These are phyloP conservation scores for Salarias fasciatus DNA, from an alignment of 2,797 vertebrate genomes.

Conservation along the genomic window DNA sequence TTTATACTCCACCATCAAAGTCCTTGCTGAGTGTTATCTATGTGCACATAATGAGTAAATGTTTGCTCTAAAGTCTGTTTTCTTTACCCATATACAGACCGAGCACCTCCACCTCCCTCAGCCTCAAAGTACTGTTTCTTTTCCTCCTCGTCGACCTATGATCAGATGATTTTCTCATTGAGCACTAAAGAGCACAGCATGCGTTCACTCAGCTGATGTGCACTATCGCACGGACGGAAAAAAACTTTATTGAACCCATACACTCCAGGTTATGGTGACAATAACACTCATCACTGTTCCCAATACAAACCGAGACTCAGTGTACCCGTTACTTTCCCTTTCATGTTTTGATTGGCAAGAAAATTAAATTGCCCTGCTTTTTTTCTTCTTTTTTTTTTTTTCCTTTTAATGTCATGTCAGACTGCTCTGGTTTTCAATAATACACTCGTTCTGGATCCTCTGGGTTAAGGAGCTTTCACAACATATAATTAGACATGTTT, in stretches of 20 bases:
- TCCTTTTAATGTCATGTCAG: conserved; percentile 22
- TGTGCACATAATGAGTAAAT: no score
- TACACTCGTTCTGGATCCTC: not conserved
- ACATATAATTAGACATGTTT: not conserved
- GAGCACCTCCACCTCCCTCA: no score
- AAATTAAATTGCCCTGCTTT: not conserved
- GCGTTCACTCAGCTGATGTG: conserved; percentile 10
- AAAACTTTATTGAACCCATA: conserved; percentile 16
- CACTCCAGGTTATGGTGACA: conserved; percentile 16
- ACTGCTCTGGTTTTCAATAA: conserved; percentile 8
- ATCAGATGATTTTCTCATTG: no score
- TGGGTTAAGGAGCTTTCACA: not conserved
- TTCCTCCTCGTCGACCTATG: no score
- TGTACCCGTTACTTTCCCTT: conserved; percentile 8
- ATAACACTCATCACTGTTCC: not conserved
- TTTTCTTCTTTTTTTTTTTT: no score
- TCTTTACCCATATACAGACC: no score
- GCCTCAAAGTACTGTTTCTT: no score
- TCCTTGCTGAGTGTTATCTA: no score
- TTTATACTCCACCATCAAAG: no score
- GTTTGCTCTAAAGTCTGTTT: no score
- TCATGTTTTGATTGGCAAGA: conserved; percentile 12
- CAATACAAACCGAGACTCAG: not conserved
- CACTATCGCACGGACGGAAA: conserved; percentile 13
- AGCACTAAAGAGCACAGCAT: not conserved